These are phyloP conservation scores for Butorides virescens DNA, from an alignment of 2,113 vertebrate genomes.

Conservation along the genomic window DNA sequence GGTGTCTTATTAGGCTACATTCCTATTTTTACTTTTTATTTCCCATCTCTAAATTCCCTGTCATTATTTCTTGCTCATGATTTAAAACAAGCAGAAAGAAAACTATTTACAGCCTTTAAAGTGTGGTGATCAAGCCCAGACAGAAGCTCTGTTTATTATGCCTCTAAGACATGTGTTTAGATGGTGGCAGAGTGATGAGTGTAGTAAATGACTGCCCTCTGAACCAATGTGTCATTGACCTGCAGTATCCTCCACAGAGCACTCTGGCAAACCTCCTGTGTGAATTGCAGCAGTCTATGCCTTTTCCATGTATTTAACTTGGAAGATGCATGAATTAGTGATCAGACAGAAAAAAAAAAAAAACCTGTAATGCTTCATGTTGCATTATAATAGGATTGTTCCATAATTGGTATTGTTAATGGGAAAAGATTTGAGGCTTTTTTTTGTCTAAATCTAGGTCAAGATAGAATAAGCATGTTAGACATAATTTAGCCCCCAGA, in stretches of 20 bases:
- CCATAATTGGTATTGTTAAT: slow-evolving; percentile 5
- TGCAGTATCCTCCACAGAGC: background rate
- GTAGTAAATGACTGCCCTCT: background rate
- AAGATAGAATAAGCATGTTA: slow-evolving; percentile 41
- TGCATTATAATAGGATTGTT: background rate
- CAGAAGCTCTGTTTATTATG: background rate
- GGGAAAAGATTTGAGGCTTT: background rate
- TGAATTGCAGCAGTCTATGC: background rate
- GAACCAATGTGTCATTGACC: background rate
- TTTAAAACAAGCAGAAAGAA: background rate
- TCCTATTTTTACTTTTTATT: background rate
- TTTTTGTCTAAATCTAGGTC: slow-evolving; percentile 30
- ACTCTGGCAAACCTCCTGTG: background rate
- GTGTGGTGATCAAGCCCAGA: background rate
- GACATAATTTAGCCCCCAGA: slow-evolving; percentile 17
- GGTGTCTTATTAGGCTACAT: background rate
- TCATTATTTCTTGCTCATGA: background rate
- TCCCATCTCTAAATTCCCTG: background rate
- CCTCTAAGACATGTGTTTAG: background rate
- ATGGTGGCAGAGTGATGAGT: background rate
- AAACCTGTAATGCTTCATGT: background rate
- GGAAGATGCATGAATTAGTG: slow-evolving; percentile 8
- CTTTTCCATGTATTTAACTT: slow-evolving; percentile 11
- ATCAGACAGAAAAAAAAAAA: background rate
- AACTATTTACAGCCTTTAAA: background rate